Evolutionary conservation across 2,113 vertebrate genomes (phyloP), one percentile per base, ranked within the genome.

Genomic region (Apistogramma diplotaenia): DNA sequence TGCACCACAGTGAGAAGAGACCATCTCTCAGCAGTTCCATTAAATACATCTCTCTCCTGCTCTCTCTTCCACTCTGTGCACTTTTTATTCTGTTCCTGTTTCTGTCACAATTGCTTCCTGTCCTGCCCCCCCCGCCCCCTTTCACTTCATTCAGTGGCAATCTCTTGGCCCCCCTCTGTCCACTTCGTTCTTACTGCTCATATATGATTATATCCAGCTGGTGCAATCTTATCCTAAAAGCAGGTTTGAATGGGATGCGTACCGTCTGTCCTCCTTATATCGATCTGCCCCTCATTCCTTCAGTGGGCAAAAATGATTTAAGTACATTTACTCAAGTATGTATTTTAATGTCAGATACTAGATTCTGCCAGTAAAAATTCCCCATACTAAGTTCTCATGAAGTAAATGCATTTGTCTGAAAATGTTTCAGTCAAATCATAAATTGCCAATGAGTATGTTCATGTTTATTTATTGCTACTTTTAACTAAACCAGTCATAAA

Each of bases 1-100:
- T 74, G 67, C 8, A 46, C 89, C 51, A 77, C 85, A 85, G 89
- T 85, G 84, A 88, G 83, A 80, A 70, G 75, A 89, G 74, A 75
- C 79, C 40, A 18, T 80, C 67, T 84, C 85, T 72, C 85, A 86
- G 74, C 81, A 80, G 81, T 88, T 82, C 73, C 56, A 86, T 84
- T 89, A 86, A 89, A 85, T 71, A 43, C 74, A 19, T 86, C 57
- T 85, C 15, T 86, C 85, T 86, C 58, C 49, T 71, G 57, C 62
- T 75, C 78, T 77, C 77, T 89, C 76, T 78, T 89, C 82, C 70
- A 40, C 54, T 54, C 18, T 27, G 13, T 76, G 78, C 67, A 51
- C 74, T 74, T 77, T 77, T 83, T 80, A 58, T 76, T 74, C 46
- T 37, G 23, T 56, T 78, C 65, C 57, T 78, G 53, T 79, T 80